Evolutionary conservation across 2,113 vertebrate species (phyloP), one percentile per base, ranked within the genome.

Genomic region (Oncorhynchus clarkii): DNA sequence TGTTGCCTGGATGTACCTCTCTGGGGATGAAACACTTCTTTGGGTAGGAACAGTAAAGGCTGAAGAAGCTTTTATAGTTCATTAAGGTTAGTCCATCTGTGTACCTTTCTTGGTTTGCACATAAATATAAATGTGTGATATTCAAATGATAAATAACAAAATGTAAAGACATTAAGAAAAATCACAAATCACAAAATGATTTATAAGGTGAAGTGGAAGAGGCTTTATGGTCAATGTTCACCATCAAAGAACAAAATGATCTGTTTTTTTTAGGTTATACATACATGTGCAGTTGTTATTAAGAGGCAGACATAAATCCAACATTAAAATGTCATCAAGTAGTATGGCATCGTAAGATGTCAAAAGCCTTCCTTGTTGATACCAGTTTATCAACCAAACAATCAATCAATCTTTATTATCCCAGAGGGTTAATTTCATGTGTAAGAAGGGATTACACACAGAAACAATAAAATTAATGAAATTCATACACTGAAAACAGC

Each of bases 1-100:
- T 64, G 12, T n/a, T 68, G 49, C 45, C 39, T 71, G 66, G 64
- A 39, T 45, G 39, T 45, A 71, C 78, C 74, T 77, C 27, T 64
- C 48, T 59, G 60, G 70, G 57, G 74, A 73, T 27, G 13, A 18
- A 67, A 31, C 26, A 24, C 22, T 5, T n/a, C 22, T 66, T 13
- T 66, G 64, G 51, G 4, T 18, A 54, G 51, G 12, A 4, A 18
- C 16, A 16, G 16, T 54, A 54, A 54, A 14, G 14, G 51, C 16
- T 4, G 51, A 54, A 18, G 51, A 54, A 54, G 13, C 5, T 16
- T 54, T 54, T 14, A 18, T 54, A 18, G 51, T 54, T 54, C 16
- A 54, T 45, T 45, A 45, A 9, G 39, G 2, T 9, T 45, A 11
- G 39, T 45, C 39, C 39, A 45, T 11, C 39, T 45, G 39, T 1